These are phyloP conservation scores for Tenthredo scrophulariae DNA, from an alignment of 2,888 invertebrate species.

Conservation along the genomic window DNA sequence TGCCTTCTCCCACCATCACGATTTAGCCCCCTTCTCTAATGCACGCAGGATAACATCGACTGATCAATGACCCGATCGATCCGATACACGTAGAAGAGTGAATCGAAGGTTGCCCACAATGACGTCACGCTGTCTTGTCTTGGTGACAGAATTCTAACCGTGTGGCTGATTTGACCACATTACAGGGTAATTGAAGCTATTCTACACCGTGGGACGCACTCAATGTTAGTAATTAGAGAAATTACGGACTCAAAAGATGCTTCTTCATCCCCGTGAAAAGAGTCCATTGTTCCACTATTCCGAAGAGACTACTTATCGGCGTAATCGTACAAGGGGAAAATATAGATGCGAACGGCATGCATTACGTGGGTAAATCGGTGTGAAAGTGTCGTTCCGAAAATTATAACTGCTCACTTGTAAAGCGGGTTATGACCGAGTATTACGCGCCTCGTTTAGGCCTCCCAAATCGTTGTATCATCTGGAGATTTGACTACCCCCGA, in stretches of 20 bases:
- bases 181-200: slow-evolving; percentile 4
- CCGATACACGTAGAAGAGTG: slow-evolving; percentile 2
- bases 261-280: not conserved
- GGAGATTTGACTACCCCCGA: not conserved
- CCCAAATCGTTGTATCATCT: not conserved
- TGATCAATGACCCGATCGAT: slow-evolving; percentile 41
- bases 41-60: not conserved
- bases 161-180: not conserved
- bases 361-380: slow-evolving; percentile 33
- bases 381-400: slow-evolving; percentile 8
- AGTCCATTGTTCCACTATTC: not conserved
- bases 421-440: not conserved
- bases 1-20: not conserved
- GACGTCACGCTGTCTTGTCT: not conserved
- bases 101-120: slow-evolving; percentile 12
- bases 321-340: not conserved
- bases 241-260: not conserved
- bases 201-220: not conserved
- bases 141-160: not conserved
- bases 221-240: not conserved
- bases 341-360: not conserved
- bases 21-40: slow-evolving; percentile 1
- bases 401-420: not conserved
- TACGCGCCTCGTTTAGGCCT: not conserved
- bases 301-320: slow-evolving; percentile 1